phyloP scores from a whole-genome alignment of 2,888 invertebrate species.

The Caradrina clavipalpis region DNA sequence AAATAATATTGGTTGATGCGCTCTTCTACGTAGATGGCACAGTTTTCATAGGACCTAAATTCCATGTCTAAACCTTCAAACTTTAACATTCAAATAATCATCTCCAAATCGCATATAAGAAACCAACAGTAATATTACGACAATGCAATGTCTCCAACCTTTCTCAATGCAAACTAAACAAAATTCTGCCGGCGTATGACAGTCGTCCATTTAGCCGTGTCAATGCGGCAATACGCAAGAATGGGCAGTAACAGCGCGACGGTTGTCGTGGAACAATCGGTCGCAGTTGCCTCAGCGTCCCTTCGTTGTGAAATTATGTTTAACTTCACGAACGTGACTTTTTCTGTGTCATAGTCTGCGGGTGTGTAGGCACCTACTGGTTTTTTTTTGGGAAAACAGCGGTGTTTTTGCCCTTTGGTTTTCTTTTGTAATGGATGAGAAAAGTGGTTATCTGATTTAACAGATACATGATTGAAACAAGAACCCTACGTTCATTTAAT shows the following conservation, averaged over 20 bases:
- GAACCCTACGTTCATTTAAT: too few species aligned
- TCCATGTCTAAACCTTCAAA: neutral
- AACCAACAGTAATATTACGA: neutral
- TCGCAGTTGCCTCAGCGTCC: slow-evolving; percentile 59
- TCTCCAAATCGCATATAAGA: neutral
- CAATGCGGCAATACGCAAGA: slow-evolving; percentile 49
- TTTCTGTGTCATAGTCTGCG: slow-evolving; percentile 62
- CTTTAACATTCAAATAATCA: neutral
- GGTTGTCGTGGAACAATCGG: slow-evolving; percentile 54
- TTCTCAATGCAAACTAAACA: slow-evolving; percentile 28
- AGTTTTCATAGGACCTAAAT: neutral
- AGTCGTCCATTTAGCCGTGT: slow-evolving; percentile 43
- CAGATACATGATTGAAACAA: too few species aligned
- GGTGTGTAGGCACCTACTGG: slow-evolving; percentile 24
- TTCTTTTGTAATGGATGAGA: neutral
- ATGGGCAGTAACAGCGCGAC: slow-evolving; percentile 42
- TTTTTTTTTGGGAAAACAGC: slow-evolving; percentile 21
- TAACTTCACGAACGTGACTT: slow-evolving; percentile 65
- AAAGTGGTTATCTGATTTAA: neutral
- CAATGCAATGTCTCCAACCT: neutral
- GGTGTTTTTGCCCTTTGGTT: slow-evolving; percentile 3
- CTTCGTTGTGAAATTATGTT: slow-evolving; percentile 57
- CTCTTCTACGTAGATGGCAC: too few species aligned
- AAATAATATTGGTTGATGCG: neutral
- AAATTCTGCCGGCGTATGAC: slow-evolving; percentile 38